phyloP scores from a whole-genome alignment of 2,113 vertebrate genomes.

The Struthidea cinerea region DNA sequence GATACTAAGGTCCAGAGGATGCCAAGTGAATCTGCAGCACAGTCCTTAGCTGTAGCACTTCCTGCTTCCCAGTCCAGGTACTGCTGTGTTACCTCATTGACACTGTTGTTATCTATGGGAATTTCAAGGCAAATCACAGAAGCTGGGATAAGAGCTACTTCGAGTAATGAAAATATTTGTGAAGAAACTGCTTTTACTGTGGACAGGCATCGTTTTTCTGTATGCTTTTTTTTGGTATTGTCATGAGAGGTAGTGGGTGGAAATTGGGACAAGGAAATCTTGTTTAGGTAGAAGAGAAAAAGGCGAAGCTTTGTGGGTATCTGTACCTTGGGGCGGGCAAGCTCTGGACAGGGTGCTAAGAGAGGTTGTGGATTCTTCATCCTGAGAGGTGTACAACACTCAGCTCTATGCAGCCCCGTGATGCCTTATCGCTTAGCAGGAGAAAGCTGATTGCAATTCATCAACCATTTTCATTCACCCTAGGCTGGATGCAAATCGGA shows the following conservation, averaged over 20 bases:
- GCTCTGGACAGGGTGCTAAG: background rate
- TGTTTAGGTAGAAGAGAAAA: background rate
- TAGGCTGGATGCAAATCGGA: conserved; percentile 84
- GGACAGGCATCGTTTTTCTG: background rate
- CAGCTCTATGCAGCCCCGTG: background rate
- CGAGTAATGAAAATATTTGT: background rate
- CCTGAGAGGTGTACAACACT: background rate
- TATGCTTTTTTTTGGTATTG: accelerated
- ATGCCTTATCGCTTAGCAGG: background rate
- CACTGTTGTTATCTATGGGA: background rate
- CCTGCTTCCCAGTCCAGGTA: conserved; percentile 90
- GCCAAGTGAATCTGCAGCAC: conserved; percentile 89
- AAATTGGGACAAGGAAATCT: background rate
- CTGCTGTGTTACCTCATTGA: background rate
- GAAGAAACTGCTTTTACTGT: background rate
- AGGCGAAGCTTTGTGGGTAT: background rate
- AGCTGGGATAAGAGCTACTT: background rate
- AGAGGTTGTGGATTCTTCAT: background rate
- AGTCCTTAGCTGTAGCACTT: conserved; percentile 86
- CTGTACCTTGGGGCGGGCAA: background rate
- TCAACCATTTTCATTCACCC: background rate
- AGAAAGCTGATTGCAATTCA: background rate
- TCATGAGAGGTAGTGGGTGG: background rate
- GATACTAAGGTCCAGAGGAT: conserved; percentile 96
- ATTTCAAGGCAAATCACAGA: background rate